Evolutionary conservation across 2,888 invertebrate species (phyloP).

Genomic region (Aricia artaxerxes): DNA sequence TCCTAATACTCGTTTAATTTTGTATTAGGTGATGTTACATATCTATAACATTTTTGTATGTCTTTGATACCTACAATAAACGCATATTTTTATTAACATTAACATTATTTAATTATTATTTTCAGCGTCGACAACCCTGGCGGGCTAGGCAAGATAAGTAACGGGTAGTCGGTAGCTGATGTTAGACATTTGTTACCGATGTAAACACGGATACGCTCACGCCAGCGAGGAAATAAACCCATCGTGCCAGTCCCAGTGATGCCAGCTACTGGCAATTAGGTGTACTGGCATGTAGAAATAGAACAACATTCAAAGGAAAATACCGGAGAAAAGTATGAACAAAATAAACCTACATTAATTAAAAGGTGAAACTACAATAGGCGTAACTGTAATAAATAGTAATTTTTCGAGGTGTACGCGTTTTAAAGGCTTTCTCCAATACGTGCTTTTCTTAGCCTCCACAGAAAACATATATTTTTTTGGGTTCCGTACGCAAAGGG

Average conservation of each 20-base stretch:
- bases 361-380: no score
- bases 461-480: no score
- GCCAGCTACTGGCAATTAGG: conserved; percentile 1
- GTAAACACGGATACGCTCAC: conserved; percentile 56
- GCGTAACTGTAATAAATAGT: no score
- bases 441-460: no score
- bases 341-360: no score
- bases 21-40: no score
- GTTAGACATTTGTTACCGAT: conserved; percentile 77
- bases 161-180: conserved; percentile 65
- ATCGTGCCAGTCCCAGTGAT: conserved; percentile 13
- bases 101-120: background rate
- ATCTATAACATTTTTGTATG: no score
- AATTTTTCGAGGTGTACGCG: no score
- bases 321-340: background rate
- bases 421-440: no score
- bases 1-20: no score
- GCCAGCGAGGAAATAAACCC: conserved; percentile 24
- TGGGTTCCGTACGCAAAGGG: no score
- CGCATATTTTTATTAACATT: background rate
- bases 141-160: conserved; percentile 60
- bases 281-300: background rate
- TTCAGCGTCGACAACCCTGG: conserved; percentile 51
- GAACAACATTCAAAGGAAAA: background rate
- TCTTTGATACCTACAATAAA: background rate